Evolutionary conservation across 2,888 invertebrate species (phyloP).

Genomic region (Aspidapion aeneum): DNA sequence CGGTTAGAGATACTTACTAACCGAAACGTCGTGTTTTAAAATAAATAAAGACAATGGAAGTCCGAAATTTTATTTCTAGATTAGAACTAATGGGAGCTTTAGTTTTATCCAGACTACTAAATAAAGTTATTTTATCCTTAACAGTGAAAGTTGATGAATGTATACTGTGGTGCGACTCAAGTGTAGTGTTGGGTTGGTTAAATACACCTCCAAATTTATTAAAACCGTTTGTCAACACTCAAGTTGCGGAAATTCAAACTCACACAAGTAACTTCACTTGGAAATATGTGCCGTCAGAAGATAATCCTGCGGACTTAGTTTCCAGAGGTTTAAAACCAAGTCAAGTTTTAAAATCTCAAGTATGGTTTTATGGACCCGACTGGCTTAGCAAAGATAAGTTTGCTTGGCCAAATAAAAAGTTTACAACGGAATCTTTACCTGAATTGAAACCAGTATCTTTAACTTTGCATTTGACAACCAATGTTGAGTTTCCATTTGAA

Average conservation of each 20-base stretch:
- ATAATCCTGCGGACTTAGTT: constrained; percentile 4
- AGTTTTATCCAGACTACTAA: constrained; percentile 2
- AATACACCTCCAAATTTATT: constrained; percentile 1
- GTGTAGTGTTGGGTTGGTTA: constrained; percentile 8
- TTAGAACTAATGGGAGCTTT: constrained; percentile 2
- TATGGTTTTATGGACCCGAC: constrained; percentile 2
- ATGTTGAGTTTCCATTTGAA: not conserved
- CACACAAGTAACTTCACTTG: not conserved
- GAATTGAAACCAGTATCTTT: not conserved
- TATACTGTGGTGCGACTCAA: constrained; percentile 4
- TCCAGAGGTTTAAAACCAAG: constrained; percentile 1
- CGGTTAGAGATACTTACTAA: no score
- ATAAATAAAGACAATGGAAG: no score
- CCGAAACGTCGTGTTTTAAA: no score
- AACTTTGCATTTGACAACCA: not conserved
- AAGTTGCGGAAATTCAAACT: constrained; percentile 10
- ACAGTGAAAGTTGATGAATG: not conserved
- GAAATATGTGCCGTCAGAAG: constrained; percentile 1
- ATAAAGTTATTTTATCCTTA: constrained; percentile 1
- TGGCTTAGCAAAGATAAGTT: not conserved
- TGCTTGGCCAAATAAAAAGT: not conserved
- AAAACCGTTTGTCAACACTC: constrained; percentile 5
- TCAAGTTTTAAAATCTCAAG: not conserved
- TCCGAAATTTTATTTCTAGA: not conserved
- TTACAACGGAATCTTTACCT: not conserved